A percentile compares a stretch with the other conserved stretches of the same genome.
Conservation (phyloP, 2,113 vertebrate species). For the Brachypteracias leptosomus region DNA sequence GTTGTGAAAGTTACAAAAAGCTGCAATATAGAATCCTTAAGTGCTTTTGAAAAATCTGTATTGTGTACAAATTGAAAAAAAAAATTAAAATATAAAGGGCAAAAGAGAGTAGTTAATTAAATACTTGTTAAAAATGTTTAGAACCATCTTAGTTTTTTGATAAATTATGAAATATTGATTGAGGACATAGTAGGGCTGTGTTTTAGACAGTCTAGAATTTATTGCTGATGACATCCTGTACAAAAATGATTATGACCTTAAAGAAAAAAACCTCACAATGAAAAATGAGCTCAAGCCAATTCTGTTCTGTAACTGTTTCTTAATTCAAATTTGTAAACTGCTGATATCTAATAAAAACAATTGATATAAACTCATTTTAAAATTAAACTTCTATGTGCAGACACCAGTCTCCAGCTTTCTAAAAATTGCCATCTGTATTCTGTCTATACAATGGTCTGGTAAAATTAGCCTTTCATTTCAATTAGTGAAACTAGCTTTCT, state of each 20-base stretch:
- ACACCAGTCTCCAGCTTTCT: not conserved
- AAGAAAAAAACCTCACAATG: not conserved
- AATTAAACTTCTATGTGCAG: not conserved
- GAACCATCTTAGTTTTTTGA: conserved; percentile 57
- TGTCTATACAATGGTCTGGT: not conserved
- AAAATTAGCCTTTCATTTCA: not conserved
- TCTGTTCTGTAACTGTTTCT: conserved; percentile 63
- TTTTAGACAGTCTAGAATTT: conserved; percentile 72
- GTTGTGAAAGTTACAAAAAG: not conserved
- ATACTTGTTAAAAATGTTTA: conserved; percentile 38
- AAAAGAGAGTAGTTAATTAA: not conserved
- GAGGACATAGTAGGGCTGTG: conserved; percentile 60
- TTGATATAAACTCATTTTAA: conserved; percentile 6
- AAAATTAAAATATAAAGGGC: not conserved
- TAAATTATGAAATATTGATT: conserved; percentile 37
- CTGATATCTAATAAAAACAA: conserved; percentile 60
- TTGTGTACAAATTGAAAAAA: not conserved
- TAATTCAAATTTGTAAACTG: conserved; percentile 60
- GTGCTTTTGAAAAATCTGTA: not conserved
- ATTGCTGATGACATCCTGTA: conserved; percentile 27
- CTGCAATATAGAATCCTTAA: not conserved
- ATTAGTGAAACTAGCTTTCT: not conserved
- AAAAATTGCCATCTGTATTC: not conserved
- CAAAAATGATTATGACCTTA: conserved; percentile 33
- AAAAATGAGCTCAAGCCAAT: conserved; percentile 25